phyloP scores from a whole-genome alignment of 2,888 invertebrate genomes.

The Leptopterna dolabrata region DNA sequence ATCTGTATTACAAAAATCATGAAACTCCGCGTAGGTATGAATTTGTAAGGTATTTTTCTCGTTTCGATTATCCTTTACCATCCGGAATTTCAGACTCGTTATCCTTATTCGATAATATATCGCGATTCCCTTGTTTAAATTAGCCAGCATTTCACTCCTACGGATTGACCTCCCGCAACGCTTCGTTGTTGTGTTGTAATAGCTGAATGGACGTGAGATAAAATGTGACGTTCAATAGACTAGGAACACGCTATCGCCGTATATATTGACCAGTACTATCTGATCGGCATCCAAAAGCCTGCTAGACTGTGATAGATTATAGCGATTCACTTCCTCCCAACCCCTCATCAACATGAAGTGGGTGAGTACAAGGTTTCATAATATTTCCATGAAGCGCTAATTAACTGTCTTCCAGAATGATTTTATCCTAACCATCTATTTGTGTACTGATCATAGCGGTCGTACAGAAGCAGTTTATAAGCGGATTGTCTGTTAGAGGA shows the following conservation, averaged over 20 bases:
- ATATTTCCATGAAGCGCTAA: too few species aligned
- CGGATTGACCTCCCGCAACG: not conserved
- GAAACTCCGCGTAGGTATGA: too few species aligned
- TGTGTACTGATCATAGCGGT: too few species aligned
- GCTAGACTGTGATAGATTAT: not conserved
- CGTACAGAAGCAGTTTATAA: too few species aligned
- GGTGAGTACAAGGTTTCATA: not conserved
- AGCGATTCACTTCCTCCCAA: not conserved
- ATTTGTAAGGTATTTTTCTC: too few species aligned
- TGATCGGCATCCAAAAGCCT: not conserved
- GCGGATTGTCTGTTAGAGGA: too few species aligned
- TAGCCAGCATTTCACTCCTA: too few species aligned
- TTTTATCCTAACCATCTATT: too few species aligned
- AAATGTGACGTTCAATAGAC: not conserved
- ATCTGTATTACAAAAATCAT: too few species aligned
- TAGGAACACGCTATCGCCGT: not conserved
- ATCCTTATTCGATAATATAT: not conserved
- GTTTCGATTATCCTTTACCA: too few species aligned
- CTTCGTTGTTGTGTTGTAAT: not conserved
- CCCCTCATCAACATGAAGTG: not conserved
- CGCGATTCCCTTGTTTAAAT: not conserved
- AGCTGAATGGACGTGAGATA: not conserved
- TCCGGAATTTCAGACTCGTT: not conserved
- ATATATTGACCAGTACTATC: not conserved
- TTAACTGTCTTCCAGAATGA: too few species aligned